A percentile compares a stretch with the other conserved stretches of the same genome.
phyloP scores from a whole-genome alignment of 1,140 invertebrate species.

The Cyclina sinensis region DNA sequence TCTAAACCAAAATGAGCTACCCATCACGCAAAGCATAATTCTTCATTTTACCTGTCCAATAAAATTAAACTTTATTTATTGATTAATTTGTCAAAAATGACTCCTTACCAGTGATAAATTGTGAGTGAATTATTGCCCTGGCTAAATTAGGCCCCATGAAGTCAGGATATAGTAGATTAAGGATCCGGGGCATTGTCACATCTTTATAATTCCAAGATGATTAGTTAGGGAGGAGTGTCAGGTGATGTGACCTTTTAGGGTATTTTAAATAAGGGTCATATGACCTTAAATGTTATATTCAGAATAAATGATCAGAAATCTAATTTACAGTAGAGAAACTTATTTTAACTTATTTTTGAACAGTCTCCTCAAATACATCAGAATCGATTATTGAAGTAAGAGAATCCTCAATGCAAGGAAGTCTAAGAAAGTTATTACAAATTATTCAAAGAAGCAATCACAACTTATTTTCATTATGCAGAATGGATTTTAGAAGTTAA shows the following conservation, averaged over 20 bases:
- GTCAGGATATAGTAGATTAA: slow-evolving; percentile 4
- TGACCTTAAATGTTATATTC: too few species aligned
- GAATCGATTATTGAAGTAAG: too few species aligned
- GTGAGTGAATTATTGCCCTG: slow-evolving; percentile 8
- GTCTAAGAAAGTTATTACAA: too few species aligned
- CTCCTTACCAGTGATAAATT: background rate
- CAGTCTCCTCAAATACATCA: too few species aligned
- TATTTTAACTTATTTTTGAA: too few species aligned
- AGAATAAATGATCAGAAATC: too few species aligned
- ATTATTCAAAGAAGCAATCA: too few species aligned
- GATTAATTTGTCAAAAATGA: slow-evolving; percentile 29
- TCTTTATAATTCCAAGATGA: background rate
- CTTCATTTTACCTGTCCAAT: slow-evolving; percentile 20
- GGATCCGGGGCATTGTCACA: background rate
- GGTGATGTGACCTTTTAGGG: background rate
- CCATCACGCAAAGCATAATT: background rate
- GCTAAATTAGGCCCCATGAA: background rate
- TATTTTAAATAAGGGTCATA: background rate
- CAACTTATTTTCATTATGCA: too few species aligned
- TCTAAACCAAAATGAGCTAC: background rate
- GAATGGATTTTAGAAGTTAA: too few species aligned
- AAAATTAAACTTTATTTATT: slow-evolving; percentile 19
- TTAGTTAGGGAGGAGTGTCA: background rate
- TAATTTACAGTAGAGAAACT: too few species aligned
- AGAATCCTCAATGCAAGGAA: too few species aligned